These are phyloP conservation scores for Eciton burchellii DNA, from an alignment of 1,140 invertebrate genomes.

Conservation along the genomic window DNA sequence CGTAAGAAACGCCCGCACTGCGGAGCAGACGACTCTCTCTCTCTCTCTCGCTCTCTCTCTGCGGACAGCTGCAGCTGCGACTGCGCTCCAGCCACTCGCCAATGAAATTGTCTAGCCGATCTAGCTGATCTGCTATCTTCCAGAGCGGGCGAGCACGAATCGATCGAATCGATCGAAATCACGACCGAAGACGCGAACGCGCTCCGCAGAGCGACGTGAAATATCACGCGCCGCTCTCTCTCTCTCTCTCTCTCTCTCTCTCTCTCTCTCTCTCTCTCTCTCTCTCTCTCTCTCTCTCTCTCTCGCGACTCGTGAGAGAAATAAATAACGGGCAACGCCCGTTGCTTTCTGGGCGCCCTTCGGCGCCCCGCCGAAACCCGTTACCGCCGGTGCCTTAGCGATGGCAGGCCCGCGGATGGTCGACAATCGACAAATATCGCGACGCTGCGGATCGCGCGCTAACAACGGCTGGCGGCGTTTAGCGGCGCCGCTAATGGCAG, in stretches of 20 bases:
- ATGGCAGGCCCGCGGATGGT: background rate
- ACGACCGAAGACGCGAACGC: too few relatives aligned
- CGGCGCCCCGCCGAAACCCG: background rate
- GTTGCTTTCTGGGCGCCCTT: background rate
- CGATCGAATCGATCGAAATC: too few relatives aligned
- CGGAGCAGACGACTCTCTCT: background rate
- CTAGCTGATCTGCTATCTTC: too few relatives aligned
- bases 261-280: background rate
- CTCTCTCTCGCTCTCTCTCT: too few relatives aligned
- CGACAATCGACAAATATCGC: conserved; percentile 32
- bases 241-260: background rate
- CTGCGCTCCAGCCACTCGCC: too few relatives aligned
- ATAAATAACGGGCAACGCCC: conserved; percentile 24
- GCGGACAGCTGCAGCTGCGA: too few relatives aligned
- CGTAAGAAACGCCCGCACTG: too few relatives aligned
- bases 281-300: conserved; percentile 15
- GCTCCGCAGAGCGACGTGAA: too few relatives aligned
- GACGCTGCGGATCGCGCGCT: background rate
- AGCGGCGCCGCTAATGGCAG: conserved; percentile 2
- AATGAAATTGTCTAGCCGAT: too few relatives aligned
- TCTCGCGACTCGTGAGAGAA: conserved; percentile 10
- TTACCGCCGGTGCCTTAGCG: conserved; percentile 13
- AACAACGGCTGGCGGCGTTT: background rate
- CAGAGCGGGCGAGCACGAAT: too few relatives aligned
- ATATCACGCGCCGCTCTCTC: too few relatives aligned